phyloP scores from a whole-genome alignment of 2,888 invertebrate genomes.

The Agrenia bidenticulata region DNA sequence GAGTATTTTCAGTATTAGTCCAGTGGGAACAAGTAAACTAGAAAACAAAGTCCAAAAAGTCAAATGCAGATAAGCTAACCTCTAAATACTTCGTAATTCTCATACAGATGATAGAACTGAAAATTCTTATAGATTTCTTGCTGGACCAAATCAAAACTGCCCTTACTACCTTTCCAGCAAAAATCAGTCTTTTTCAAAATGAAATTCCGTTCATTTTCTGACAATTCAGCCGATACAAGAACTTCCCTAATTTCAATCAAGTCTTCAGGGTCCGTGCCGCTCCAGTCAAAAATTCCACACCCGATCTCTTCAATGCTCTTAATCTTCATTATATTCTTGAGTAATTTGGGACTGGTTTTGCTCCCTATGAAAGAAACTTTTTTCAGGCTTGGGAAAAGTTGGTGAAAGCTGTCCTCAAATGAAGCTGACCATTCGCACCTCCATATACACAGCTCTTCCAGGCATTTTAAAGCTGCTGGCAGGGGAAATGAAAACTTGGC shows the following conservation, averaged over 20 bases:
- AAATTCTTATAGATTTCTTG: slow-evolving; percentile 23
- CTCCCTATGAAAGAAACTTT: slow-evolving; percentile 21
- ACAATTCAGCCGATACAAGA: background rate
- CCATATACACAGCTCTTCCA: slow-evolving; percentile 24
- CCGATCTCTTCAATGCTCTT: slow-evolving; percentile 10
- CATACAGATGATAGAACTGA: slow-evolving; percentile 25
- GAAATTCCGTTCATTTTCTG: slow-evolving; percentile 23
- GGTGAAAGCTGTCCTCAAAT: slow-evolving; percentile 30
- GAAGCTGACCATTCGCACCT: slow-evolving; percentile 21
- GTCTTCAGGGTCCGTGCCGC: slow-evolving; percentile 3
- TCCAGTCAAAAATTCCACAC: slow-evolving; percentile 22
- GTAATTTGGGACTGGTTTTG: slow-evolving; percentile 15
- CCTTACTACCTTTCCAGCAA: slow-evolving; percentile 20
- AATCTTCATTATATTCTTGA: slow-evolving; percentile 26
- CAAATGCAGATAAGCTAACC: background rate
- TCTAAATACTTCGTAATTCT: slow-evolving; percentile 15
- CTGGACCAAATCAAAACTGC: background rate
- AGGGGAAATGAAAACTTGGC: slow-evolving; percentile 11
- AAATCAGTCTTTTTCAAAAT: background rate
- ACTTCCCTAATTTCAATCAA: slow-evolving; percentile 5
- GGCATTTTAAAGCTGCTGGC: slow-evolving; percentile 15
- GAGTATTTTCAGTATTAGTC: too few relatives aligned
- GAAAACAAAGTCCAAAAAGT: background rate
- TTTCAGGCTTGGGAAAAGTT: slow-evolving; percentile 26
- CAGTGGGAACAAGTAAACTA: too few relatives aligned